Evolutionary conservation across 2,113 vertebrate genomes (phyloP).

Genomic region (Pipra filicauda): DNA sequence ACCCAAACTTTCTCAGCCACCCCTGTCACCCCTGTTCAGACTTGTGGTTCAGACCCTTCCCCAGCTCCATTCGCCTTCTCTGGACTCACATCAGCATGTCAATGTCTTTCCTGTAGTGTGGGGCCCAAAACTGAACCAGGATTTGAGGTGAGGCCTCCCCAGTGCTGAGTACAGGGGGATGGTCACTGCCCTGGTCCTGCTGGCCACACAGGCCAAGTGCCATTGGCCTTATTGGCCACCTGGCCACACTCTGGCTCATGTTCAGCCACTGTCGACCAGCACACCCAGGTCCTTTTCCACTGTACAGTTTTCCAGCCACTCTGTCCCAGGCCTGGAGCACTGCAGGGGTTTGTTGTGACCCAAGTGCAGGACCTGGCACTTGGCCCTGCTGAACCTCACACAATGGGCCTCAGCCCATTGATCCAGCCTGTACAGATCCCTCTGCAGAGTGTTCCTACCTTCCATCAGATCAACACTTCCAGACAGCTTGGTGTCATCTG

Average conservation of each 20-base stretch:
- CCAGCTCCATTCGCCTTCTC: background rate
- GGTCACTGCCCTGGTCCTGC: background rate
- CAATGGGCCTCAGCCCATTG: rapidly evolving
- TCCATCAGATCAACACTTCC: background rate
- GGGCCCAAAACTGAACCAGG: background rate
- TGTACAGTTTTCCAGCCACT: background rate
- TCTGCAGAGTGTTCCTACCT: background rate
- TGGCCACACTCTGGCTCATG: background rate
- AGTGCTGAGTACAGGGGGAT: background rate
- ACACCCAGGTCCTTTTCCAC: background rate
- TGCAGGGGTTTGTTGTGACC: background rate
- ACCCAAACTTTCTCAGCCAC: background rate
- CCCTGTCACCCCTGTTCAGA: background rate
- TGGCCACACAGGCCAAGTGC: background rate
- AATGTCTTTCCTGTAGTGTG: rapidly evolving
- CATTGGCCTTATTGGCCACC: background rate
- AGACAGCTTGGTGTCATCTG: background rate
- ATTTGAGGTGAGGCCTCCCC: too few species aligned
- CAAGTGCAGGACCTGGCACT: background rate
- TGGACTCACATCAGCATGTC: rapidly evolving
- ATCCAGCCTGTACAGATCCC: background rate
- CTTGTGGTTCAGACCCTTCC: background rate
- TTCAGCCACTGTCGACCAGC: rapidly evolving
- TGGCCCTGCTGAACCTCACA: background rate
- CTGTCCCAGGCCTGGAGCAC: background rate